Percentiles rank a stretch among this genome's conserved stretches.
Evolutionary conservation across 2,888 invertebrate species (phyloP).

Genomic region (Malachius bipustulatus): DNA sequence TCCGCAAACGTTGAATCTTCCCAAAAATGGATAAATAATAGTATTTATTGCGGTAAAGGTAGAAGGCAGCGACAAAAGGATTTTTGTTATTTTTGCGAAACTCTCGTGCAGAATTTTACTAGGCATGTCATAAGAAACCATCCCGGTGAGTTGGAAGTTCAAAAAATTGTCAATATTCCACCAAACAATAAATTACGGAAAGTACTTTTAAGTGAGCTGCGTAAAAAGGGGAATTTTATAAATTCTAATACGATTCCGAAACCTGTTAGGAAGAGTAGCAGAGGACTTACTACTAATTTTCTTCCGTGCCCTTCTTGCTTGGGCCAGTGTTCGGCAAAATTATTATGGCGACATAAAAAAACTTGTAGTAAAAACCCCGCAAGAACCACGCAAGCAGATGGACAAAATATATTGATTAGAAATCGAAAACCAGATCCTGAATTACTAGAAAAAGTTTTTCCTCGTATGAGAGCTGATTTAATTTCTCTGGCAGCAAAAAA

Average conservation of each 20-base stretch:
- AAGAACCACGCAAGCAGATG: background rate
- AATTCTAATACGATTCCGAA: conserved; percentile 4
- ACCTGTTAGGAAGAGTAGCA: background rate
- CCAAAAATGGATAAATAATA: too few relatives aligned
- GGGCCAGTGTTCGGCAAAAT: conserved; percentile 7
- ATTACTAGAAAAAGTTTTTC: conserved; percentile 10
- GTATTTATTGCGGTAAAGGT: too few relatives aligned
- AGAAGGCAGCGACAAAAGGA: conserved; percentile 8
- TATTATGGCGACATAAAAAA: background rate
- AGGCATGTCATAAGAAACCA: conserved; percentile 8
- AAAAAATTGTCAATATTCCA: background rate
- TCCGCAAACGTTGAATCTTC: too few relatives aligned
- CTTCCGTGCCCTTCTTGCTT: conserved; percentile 9
- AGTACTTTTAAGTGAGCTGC: conserved; percentile 6
- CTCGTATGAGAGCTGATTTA: conserved; percentile 10
- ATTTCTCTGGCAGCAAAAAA: conserved; percentile 8
- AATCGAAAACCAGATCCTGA: conserved; percentile 4
- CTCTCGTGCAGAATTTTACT: conserved; percentile 7
- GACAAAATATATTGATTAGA: conserved; percentile 7
- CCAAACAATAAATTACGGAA: conserved; percentile 8
- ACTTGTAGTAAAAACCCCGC: background rate
- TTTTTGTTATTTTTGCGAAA: conserved; percentile 9
- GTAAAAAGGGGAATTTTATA: conserved; percentile 10
- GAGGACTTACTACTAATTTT: conserved; percentile 3
- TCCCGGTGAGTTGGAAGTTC: conserved; percentile 4